These are phyloP conservation scores for Lamprotornis superbus DNA, from an alignment of 2,113 vertebrate species.

Conservation along the genomic window DNA sequence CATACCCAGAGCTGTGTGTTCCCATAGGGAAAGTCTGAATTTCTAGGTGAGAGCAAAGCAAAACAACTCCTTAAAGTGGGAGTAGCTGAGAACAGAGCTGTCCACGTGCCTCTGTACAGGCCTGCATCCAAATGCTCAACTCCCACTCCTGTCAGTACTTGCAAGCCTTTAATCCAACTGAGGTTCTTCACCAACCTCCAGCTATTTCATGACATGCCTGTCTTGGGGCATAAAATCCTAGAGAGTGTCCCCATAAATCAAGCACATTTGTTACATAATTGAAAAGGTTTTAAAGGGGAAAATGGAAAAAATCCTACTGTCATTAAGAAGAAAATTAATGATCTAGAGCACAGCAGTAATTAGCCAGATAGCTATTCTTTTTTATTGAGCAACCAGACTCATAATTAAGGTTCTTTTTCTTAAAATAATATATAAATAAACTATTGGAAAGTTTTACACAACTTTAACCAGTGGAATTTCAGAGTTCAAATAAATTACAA, in stretches of 20 bases:
- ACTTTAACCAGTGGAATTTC: background rate
- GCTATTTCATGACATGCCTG: background rate
- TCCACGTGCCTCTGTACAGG: background rate
- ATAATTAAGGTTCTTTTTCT: slow-evolving; percentile 2
- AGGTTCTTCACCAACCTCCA: slow-evolving; percentile 15
- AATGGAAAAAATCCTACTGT: background rate
- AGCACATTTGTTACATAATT: background rate
- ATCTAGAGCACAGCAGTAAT: background rate
- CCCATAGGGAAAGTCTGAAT: background rate
- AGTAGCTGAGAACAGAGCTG: slow-evolving; percentile 14
- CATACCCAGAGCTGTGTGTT: background rate
- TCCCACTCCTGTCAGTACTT: slow-evolving; percentile 26
- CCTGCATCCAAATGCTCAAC: background rate
- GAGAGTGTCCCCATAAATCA: background rate
- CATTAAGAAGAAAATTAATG: slow-evolving; percentile 6
- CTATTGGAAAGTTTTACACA: slow-evolving; percentile 5
- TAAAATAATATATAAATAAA: slow-evolving; percentile 11
- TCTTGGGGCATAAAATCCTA: slow-evolving; percentile 22
- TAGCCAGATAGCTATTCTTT: background rate
- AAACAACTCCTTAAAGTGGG: background rate
- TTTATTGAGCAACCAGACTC: slow-evolving; percentile 12
- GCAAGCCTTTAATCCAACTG: background rate
- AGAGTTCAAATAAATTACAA: slow-evolving; percentile 20
- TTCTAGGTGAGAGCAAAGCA: background rate
- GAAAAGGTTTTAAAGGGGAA: background rate